phyloP scores from a whole-genome alignment of 1,140 invertebrate genomes.

The Drosophila trapezifrons region DNA sequence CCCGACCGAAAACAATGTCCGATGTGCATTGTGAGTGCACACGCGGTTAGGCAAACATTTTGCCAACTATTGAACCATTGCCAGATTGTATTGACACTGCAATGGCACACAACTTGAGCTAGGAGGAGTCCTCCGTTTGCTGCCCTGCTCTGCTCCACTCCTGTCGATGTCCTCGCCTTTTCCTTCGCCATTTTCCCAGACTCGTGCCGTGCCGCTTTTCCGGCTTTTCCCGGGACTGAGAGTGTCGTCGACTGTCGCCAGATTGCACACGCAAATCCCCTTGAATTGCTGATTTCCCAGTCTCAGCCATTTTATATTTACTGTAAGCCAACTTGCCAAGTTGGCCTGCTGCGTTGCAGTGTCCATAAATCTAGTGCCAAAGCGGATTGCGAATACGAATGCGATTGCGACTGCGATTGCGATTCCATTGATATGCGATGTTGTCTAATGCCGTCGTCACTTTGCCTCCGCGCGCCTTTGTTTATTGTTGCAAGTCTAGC shows the following conservation, averaged over 20 bases:
- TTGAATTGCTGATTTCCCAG: conserved; percentile 72
- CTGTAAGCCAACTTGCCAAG: conserved; percentile 47
- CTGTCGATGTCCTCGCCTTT: background rate
- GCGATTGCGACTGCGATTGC: conserved; percentile 42
- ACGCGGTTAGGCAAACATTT: conserved; percentile 81
- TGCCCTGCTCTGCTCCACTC: background rate
- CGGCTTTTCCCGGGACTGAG: conserved; percentile 4
- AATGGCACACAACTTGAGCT: conserved; percentile 47
- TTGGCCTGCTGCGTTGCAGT: conserved; percentile 51
- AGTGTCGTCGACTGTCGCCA: conserved; percentile 63
- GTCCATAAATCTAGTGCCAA: conserved; percentile 73
- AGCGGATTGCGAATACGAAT: conserved; percentile 66
- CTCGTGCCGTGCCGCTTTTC: background rate
- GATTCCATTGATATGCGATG: conserved; percentile 72
- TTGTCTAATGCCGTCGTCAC: conserved; percentile 60
- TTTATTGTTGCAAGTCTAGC: conserved; percentile 56
- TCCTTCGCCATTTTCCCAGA: background rate
- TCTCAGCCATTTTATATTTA: conserved; percentile 58
- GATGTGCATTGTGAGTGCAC: conserved; percentile 68
- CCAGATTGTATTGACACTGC: conserved; percentile 76
- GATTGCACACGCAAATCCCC: conserved; percentile 69
- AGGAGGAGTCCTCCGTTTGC: conserved; percentile 10
- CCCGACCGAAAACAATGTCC: conserved; percentile 56
- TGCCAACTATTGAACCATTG: conserved; percentile 80
- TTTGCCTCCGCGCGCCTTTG: conserved; percentile 14